phyloP scores from a whole-genome alignment of 2,797 vertebrate species.

The Danio tinwini region DNA sequence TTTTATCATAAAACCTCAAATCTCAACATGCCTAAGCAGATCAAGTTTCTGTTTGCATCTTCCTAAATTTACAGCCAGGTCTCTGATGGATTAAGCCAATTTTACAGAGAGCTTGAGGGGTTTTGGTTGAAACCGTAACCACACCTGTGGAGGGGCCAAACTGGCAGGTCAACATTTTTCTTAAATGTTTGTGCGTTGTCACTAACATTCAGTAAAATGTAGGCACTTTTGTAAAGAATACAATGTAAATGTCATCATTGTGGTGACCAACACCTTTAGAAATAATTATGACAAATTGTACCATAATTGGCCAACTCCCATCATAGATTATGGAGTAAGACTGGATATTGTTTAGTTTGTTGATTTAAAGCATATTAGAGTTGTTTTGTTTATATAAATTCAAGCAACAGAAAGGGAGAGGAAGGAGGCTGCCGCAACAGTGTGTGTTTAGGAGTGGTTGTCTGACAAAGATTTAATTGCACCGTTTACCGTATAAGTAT shows the following conservation, averaged over 20 bases:
- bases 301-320: constrained; percentile 25
- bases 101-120: constrained; percentile 8
- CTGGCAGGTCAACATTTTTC: constrained; percentile 47
- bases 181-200: background rate
- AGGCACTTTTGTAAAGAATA: constrained; percentile 8
- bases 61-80: constrained; percentile 21
- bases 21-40: constrained; percentile 39
- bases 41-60: constrained; percentile 31
- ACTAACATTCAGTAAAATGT: background rate
- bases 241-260: background rate
- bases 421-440: background rate
- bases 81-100: constrained; percentile 14
- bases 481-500: background rate
- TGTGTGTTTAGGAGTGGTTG: background rate
- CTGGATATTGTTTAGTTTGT: constrained; percentile 3
- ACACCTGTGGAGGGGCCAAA: constrained; percentile 38
- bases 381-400: constrained; percentile 15
- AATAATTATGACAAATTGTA: constrained; percentile 9
- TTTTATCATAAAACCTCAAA: constrained; percentile 10
- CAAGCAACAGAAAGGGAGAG: background rate
- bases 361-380: constrained; percentile 9
- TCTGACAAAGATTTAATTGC: background rate
- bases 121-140: constrained; percentile 33
- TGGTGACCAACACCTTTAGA: constrained; percentile 30
- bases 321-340: constrained; percentile 21